phyloP scores from a whole-genome alignment of 2,113 vertebrate genomes.

The Amphilophus citrinellus region DNA sequence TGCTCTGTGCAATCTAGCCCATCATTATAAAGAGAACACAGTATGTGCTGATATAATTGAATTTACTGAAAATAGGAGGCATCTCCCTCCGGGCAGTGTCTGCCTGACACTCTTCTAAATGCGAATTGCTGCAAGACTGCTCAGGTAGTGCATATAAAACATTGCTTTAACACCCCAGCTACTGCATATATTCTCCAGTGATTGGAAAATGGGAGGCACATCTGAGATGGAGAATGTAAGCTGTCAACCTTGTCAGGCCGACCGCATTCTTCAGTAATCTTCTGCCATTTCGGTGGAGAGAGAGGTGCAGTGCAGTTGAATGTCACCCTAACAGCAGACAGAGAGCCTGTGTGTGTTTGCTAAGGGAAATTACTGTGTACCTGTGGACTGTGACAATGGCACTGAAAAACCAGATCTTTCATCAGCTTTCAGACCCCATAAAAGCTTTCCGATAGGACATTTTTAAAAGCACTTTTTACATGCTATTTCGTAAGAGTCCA shows the following conservation, averaged over 20 bases:
- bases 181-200: constrained; percentile 40
- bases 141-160: constrained; percentile 64
- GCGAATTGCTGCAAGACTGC: constrained; percentile 44
- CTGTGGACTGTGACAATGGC: constrained; percentile 3
- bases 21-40: constrained; percentile 41
- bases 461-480: constrained; percentile 14
- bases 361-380: constrained; percentile 53
- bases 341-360: constrained; percentile 34
- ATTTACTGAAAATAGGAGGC: constrained; percentile 55
- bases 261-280: constrained; percentile 45
- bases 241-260: constrained; percentile 54
- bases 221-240: constrained; percentile 40
- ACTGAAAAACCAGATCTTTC: constrained; percentile 18
- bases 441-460: constrained; percentile 6
- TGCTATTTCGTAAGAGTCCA: background rate
- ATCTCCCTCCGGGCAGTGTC: constrained; percentile 29
- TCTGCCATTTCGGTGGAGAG: constrained; percentile 24
- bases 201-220: constrained; percentile 47
- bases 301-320: constrained; percentile 27
- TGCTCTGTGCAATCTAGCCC: background rate
- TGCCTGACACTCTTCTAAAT: constrained; percentile 52
- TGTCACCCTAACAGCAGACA: constrained; percentile 14
- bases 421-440: constrained; percentile 10
- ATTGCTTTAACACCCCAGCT: constrained; percentile 47
- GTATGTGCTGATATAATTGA: constrained; percentile 61